phyloP scores from a whole-genome alignment of 2,113 vertebrate species.

The Aepyceros melampus region DNA sequence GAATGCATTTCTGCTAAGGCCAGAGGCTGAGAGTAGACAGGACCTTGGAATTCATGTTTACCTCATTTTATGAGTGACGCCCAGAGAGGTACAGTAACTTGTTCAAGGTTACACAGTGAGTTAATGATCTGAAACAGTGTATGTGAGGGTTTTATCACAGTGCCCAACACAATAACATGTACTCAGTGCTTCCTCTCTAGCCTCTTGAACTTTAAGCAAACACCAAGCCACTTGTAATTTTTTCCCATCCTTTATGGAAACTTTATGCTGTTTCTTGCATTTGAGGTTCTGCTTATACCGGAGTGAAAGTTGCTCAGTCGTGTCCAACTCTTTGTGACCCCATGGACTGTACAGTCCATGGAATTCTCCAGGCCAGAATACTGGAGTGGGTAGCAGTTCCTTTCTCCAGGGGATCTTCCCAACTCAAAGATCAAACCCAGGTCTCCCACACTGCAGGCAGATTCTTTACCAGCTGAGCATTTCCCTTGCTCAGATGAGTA shows the following conservation, averaged over 20 bases:
- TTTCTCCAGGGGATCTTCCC: neutral
- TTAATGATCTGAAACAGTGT: neutral
- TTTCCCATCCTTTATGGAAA: neutral
- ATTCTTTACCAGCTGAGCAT: neutral
- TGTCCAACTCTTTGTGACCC: neutral
- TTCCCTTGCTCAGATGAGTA: neutral
- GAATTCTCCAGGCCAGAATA: neutral
- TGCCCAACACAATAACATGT: neutral
- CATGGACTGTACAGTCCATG: neutral
- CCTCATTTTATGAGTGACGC: neutral
- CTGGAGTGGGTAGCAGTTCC: neutral
- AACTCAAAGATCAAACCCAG: neutral
- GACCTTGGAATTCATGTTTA: neutral
- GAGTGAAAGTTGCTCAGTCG: neutral
- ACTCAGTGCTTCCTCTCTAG: neutral
- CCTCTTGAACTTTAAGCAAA: conserved; percentile 26
- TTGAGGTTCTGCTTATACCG: neutral
- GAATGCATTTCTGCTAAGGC: neutral
- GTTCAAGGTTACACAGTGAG: neutral
- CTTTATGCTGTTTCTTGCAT: neutral
- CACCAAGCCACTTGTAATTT: conserved; percentile 23
- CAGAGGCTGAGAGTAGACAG: neutral
- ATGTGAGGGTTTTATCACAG: neutral
- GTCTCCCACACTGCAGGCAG: neutral
- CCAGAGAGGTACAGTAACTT: neutral